Evolutionary conservation across 2,113 vertebrate species (phyloP).

Genomic region (Rhagologus leucostigma): DNA sequence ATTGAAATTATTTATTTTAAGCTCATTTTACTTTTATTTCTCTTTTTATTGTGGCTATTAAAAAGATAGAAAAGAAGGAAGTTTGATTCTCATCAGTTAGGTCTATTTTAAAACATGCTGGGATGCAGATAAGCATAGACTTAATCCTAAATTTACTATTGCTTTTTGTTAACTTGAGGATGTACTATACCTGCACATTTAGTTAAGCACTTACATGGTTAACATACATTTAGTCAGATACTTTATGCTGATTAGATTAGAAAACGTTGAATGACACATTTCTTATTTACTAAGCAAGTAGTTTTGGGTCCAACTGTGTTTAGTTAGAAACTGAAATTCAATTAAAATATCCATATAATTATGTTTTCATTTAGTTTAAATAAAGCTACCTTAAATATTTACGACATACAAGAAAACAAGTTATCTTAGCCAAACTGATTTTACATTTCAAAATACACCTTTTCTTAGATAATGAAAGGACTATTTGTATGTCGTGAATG

Average conservation of each 20-base stretch:
- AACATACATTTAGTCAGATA: background rate
- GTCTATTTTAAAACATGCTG: background rate
- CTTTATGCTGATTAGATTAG: background rate
- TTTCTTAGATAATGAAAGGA: background rate
- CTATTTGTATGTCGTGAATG: background rate
- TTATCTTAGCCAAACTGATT: background rate
- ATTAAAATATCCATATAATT: background rate
- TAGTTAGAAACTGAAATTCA: background rate
- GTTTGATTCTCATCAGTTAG: background rate
- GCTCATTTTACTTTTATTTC: background rate
- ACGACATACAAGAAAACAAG: background rate
- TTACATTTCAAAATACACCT: background rate
- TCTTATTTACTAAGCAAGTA: background rate
- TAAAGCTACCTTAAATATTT: background rate
- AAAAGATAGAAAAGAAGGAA: background rate
- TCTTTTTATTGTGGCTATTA: background rate
- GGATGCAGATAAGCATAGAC: background rate
- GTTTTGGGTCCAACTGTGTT: background rate
- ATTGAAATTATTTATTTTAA: background rate
- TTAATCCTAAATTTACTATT: background rate
- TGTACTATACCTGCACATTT: background rate
- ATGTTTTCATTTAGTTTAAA: background rate
- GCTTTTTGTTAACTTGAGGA: background rate
- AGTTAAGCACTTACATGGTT: background rate
- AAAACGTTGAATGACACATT: background rate